Base-by-base conservation (phyloP, 2,888 invertebrate species). In the Trachelus iudaicus region DNA sequence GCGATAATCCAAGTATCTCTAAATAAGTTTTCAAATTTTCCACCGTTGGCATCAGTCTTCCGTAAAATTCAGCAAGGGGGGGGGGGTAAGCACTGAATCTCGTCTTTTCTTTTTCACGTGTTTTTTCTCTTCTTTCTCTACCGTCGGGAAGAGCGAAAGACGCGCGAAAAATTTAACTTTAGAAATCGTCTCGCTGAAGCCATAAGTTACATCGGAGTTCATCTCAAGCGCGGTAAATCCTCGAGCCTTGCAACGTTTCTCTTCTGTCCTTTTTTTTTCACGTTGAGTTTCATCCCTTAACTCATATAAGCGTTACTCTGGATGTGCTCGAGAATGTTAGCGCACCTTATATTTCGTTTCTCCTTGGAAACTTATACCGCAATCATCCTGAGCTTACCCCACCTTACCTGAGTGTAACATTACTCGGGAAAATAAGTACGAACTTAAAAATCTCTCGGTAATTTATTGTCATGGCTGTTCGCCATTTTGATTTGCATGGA, bases 131-230 rank as follows among this genome's bases (percentile, higher is more conserved):
- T 30, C 71, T 31, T 31, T 33, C 31, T 71, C 34, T 23, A 31
- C 9, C 71, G 13, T 9, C 71, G 71, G 31, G 31, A 12, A 2
- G 12, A 12, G 11, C 31, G 31, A 33, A 33, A 71, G 56, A 56
- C 56, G 56, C 71, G 71, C 71, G 71, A 71, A 33, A 33, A 31
- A 31, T 71, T 71, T 34, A 33, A 71, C 34, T 71, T 71, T 31
- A 33, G 34, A 71, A 33, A 31, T 71, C 68, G 75, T n/a, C 75
- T 40, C 77, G 23, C 33, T 35, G 37, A 40, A 56, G 76, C 76
- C 79, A 79, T 83, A 80, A 79, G 80, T 83, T 77, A 78, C 77
- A 75, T 81, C 79, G 79, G 69, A 74, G 69, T 74, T 79, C 79
- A 76, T 82, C 77, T 69, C 75, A 68, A 73, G 69, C 73, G 77